A percentile compares a stretch with the other conserved stretches of the same genome.
phyloP scores from a whole-genome alignment of 2,797 vertebrate genomes.

The Tenualosa thibaudeaui region DNA sequence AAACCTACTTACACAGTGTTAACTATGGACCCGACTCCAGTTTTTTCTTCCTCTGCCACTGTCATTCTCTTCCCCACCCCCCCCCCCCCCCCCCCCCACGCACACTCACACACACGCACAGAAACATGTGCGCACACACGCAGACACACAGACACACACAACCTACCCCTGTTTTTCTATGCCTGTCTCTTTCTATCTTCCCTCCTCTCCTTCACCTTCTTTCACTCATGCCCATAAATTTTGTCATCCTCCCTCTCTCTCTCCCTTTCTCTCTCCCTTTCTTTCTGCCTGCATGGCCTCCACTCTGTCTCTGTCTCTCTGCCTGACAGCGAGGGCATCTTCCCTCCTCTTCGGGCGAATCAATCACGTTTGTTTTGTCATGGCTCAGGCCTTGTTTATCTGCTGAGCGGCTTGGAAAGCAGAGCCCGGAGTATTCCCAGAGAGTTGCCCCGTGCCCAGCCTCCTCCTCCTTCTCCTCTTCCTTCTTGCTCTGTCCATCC shows the following conservation, averaged over 20 bases:
- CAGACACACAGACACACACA: constrained; percentile 29
- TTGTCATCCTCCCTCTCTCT: background rate
- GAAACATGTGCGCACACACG: no score
- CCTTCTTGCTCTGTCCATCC: constrained; percentile 43
- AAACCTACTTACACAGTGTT: constrained; percentile 2
- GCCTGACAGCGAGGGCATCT: constrained; percentile 7
- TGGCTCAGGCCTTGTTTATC: constrained; percentile 40
- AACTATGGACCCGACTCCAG: background rate
- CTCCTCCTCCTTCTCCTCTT: constrained; percentile 43
- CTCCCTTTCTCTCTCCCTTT: background rate
- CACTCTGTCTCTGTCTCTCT: constrained; percentile 17
- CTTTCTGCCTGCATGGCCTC: constrained; percentile 24
- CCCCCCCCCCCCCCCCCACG: constrained; percentile 11
- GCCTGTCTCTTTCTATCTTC: constrained; percentile 35
- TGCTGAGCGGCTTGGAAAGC: constrained; percentile 36
- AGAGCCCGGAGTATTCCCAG: constrained; percentile 19
- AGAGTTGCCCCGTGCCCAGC: background rate
- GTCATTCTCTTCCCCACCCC: background rate
- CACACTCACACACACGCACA: background rate
- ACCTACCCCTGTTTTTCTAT: background rate
- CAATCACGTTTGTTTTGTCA: constrained; percentile 33
- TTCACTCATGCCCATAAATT: background rate
- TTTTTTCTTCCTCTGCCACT: background rate
- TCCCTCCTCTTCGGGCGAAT: constrained; percentile 30
- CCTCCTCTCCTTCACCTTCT: constrained; percentile 20